Percentiles rank a stretch among this genome's conserved stretches.
phyloP scores from a whole-genome alignment of 2,888 invertebrate genomes.

The Erannis defoliaria region DNA sequence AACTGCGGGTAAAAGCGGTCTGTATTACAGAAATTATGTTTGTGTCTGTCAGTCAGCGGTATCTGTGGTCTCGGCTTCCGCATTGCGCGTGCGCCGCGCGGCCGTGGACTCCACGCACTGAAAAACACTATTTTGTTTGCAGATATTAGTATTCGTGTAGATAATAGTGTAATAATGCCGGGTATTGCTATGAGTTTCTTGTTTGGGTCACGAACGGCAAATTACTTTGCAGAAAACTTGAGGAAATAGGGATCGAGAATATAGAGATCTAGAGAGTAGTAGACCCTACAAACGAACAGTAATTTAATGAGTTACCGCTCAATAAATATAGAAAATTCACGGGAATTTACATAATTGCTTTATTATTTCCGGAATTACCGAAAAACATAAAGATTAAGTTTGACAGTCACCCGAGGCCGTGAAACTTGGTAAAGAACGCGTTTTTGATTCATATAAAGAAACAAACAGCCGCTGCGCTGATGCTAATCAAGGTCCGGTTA shows the following conservation, averaged over 20 bases:
- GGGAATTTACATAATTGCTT: slow-evolving; percentile 2
- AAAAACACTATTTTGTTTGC: slow-evolving; percentile 56
- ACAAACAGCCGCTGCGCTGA: slow-evolving; percentile 27
- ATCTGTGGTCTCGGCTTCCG: slow-evolving; percentile 61
- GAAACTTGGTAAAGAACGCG: slow-evolving; percentile 17
- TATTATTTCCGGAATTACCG: slow-evolving; percentile 20
- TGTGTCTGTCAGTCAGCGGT: slow-evolving; percentile 56
- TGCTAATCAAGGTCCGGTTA: slow-evolving; percentile 28
- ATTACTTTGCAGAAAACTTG: slow-evolving; percentile 10
- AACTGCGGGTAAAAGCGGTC: slow-evolving; percentile 46
- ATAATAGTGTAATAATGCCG: slow-evolving; percentile 40
- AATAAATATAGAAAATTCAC: not conserved
- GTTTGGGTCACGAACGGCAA: slow-evolving; percentile 24
- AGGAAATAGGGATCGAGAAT: not conserved
- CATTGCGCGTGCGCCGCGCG: slow-evolving; percentile 61
- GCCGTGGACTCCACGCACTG: slow-evolving; percentile 45
- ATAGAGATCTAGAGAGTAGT: no score
- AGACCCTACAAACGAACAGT: not conserved
- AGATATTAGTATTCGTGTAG: slow-evolving; percentile 45
- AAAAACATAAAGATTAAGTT: slow-evolving; percentile 21
- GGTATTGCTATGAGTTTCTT: slow-evolving; percentile 23
- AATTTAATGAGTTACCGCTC: not conserved
- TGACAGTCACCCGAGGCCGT: slow-evolving; percentile 10
- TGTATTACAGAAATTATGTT: slow-evolving; percentile 50
- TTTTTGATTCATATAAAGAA: slow-evolving; percentile 19